Conservation (phyloP, 1,140 invertebrate species). For the Cyclargus thomasi region DNA sequence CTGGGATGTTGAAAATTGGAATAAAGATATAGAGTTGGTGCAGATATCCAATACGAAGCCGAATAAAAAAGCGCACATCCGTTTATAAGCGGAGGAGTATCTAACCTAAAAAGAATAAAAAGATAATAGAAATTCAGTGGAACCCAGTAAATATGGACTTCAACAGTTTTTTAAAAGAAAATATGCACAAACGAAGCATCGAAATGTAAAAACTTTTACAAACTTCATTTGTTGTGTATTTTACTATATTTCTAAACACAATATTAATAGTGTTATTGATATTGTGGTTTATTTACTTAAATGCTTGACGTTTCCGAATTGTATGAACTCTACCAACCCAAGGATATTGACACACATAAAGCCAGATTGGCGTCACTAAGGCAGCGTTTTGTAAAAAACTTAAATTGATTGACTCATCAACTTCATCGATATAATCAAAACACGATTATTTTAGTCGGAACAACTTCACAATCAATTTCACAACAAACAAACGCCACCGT, state of each 20-base stretch:
- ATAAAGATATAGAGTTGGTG: background rate
- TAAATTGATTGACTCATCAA: too few species aligned
- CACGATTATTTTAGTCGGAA: background rate
- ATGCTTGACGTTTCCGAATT: too few species aligned
- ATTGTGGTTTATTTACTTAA: too few species aligned
- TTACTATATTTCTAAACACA: too few species aligned
- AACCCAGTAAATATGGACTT: background rate
- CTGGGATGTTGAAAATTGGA: background rate
- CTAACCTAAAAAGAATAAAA: background rate
- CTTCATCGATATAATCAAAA: background rate
- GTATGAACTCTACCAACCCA: too few species aligned
- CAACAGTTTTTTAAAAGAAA: background rate
- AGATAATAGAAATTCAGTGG: background rate
- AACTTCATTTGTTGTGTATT: background rate
- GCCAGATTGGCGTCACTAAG: too few species aligned
- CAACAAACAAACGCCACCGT: conserved; percentile 15
- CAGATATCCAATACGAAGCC: background rate
- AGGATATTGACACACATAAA: too few species aligned
- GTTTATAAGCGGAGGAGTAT: background rate
- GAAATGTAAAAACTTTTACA: background rate
- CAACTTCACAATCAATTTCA: background rate
- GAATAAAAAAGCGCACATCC: background rate
- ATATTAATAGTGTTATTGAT: too few species aligned
- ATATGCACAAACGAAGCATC: background rate
- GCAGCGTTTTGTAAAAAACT: too few species aligned